Conservation (phyloP, 2,113 vertebrate species). For the Dolichotis patagonum region DNA sequence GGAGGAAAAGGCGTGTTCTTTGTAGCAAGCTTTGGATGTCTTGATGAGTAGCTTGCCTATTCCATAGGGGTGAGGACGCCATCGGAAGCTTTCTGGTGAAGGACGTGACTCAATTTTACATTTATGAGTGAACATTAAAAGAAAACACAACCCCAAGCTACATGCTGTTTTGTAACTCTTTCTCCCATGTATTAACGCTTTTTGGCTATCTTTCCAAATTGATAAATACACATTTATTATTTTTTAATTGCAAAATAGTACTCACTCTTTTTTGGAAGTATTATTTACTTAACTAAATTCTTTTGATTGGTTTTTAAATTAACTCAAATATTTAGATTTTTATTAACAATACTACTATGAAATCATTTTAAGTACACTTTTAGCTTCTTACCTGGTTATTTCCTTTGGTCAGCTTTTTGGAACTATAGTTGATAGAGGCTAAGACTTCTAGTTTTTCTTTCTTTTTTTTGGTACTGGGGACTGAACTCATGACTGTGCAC, state of each 20-base stretch:
- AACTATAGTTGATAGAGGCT: not conserved
- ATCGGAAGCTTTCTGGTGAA: not conserved
- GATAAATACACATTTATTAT: not conserved
- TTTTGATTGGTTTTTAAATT: not conserved
- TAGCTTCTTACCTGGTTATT: constrained; percentile 7
- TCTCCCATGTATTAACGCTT: not conserved
- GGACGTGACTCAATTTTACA: not conserved
- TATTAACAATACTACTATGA: not conserved
- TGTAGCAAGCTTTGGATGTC: not conserved
- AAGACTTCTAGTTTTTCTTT: not conserved
- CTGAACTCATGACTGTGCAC: no score
- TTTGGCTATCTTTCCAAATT: not conserved
- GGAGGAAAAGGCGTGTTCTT: not conserved
- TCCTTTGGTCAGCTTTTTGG: not conserved
- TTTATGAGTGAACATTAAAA: not conserved
- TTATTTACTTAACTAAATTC: not conserved
- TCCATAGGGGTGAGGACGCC: not conserved
- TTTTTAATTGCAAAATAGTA: not conserved
- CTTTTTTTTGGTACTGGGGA: no score
- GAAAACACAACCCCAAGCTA: not conserved
- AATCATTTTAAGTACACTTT: not conserved
- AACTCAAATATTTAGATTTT: not conserved
- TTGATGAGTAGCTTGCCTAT: not conserved
- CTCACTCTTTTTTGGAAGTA: not conserved
- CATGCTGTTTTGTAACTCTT: not conserved